These are phyloP conservation scores for Rhadina sibilatrix DNA, from an alignment of 2,113 vertebrate genomes.

Conservation along the genomic window DNA sequence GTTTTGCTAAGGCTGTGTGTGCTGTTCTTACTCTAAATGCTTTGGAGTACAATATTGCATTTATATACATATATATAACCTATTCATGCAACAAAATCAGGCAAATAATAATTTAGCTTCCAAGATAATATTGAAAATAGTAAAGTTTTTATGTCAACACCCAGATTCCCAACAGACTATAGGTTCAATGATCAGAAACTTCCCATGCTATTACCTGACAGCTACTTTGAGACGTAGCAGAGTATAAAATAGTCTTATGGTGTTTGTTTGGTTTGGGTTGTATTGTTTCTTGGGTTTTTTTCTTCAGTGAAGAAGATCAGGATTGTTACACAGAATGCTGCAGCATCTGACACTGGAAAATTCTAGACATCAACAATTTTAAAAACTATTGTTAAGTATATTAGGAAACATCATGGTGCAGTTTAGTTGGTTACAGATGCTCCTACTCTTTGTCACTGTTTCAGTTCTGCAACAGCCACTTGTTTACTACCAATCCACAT, in stretches of 20 bases:
- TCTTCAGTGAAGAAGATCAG: background rate
- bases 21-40: background rate
- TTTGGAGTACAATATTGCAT: background rate
- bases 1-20: background rate
- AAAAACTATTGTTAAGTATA: background rate
- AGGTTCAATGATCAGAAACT: background rate
- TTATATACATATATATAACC: background rate
- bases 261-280: rapidly evolving
- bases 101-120: background rate
- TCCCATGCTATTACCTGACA: rapidly evolving
- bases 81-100: background rate
- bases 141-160: background rate
- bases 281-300: background rate
- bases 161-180: background rate
- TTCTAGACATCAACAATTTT: background rate
- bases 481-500: background rate
- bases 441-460: background rate
- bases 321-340: background rate
- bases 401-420: background rate
- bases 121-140: background rate
- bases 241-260: background rate
- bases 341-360: background rate
- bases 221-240: background rate
- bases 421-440: background rate
- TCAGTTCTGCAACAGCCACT: background rate